Evolutionary conservation across 2,113 vertebrate genomes (phyloP).

Genomic region (Mesitornis unicolor): DNA sequence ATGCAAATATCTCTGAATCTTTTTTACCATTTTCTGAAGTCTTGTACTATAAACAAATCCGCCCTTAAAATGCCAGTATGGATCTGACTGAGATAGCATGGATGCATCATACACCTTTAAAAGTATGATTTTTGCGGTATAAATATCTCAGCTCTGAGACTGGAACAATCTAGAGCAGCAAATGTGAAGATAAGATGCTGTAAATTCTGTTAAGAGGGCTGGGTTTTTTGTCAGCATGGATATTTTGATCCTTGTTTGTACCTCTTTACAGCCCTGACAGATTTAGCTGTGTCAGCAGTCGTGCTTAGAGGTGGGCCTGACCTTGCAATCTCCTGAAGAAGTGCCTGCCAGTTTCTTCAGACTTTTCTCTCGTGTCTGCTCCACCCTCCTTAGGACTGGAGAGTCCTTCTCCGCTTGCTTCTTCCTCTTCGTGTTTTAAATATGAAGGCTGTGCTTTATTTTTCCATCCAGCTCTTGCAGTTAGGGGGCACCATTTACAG

Average conservation of each 20-base stretch:
- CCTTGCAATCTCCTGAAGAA: conserved; percentile 51
- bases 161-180: conserved; percentile 38
- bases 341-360: conserved; percentile 35
- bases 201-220: background rate
- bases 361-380: conserved; percentile 42
- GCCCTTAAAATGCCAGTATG: background rate
- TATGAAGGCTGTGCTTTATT: conserved; percentile 31
- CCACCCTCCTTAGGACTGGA: conserved; percentile 8
- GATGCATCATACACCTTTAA: background rate
- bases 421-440: conserved; percentile 33
- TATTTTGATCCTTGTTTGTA: conserved; percentile 14
- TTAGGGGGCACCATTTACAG: conserved; percentile 45
- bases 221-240: background rate
- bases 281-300: conserved; percentile 54
- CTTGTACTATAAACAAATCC: background rate
- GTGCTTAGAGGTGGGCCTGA: conserved; percentile 52
- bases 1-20: background rate
- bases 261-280: conserved; percentile 7
- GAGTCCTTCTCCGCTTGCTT: background rate
- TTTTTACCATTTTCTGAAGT: background rate
- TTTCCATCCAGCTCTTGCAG: conserved; percentile 25
- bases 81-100: background rate
- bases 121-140: background rate
- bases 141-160: background rate
- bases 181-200: background rate